Percentiles rank a stretch among this genome's conserved stretches.
Conservation (phyloP, 2,113 vertebrate genomes). For the Falco punctatus region DNA sequence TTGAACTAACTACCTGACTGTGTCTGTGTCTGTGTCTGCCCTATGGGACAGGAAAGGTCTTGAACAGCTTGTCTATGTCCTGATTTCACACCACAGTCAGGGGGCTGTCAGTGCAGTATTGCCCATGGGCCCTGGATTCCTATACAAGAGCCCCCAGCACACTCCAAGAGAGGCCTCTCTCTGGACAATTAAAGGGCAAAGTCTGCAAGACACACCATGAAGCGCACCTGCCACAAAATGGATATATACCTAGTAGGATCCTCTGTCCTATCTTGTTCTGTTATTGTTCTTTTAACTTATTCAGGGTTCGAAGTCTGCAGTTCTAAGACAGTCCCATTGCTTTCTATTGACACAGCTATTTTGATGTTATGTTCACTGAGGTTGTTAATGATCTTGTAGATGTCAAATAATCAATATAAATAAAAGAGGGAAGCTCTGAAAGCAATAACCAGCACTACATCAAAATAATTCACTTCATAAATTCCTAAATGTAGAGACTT, state of each 20-base stretch:
- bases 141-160: neutral
- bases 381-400: neutral
- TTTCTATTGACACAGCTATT: conserved; percentile 1
- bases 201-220: neutral
- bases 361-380: neutral
- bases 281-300: neutral
- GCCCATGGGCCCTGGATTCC: neutral
- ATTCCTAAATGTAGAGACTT: neutral
- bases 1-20: neutral
- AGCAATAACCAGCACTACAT: neutral
- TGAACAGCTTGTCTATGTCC: neutral
- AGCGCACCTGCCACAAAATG: neutral
- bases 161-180: neutral
- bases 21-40: neutral
- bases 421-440: neutral
- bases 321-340: neutral
- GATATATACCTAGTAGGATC: neutral
- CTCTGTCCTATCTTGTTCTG: neutral
- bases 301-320: neutral
- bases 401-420: conserved; percentile 27
- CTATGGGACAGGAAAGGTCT: neutral
- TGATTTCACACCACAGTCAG: neutral
- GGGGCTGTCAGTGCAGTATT: neutral
- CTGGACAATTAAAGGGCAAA: neutral
- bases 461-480: conserved; percentile 2